These are phyloP conservation scores for Pocillopora verrucosa DNA, from an alignment of 64 coral and sea anemone species.

Conservation along the genomic window DNA sequence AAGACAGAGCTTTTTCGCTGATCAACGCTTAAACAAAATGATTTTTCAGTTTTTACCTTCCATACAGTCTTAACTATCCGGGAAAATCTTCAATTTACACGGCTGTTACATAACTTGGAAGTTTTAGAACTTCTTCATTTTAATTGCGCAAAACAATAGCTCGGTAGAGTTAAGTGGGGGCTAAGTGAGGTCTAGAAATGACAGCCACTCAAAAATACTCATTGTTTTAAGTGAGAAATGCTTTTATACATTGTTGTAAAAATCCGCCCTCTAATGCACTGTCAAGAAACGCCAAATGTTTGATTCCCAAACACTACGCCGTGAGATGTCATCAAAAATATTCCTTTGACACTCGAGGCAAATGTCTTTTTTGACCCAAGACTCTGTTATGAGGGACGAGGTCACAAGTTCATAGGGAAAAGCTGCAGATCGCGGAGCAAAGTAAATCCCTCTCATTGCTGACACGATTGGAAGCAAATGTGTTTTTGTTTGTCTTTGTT, in stretches of 20 bases:
- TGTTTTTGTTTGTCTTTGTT: background rate
- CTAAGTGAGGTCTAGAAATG: background rate
- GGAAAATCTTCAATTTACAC: background rate
- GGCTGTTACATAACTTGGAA: background rate
- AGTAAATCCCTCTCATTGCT: background rate
- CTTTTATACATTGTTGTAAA: slow-evolving; percentile 13
- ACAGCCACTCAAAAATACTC: background rate
- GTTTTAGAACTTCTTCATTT: background rate
- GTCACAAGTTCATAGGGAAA: background rate
- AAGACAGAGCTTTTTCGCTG: background rate
- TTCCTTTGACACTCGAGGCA: background rate
- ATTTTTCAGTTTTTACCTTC: background rate
- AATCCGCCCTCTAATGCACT: slow-evolving; percentile 4
- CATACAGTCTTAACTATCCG: background rate
- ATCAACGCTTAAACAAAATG: background rate
- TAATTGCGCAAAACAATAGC: background rate
- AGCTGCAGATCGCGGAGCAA: background rate
- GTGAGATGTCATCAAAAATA: background rate
- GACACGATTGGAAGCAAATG: background rate
- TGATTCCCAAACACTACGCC: slow-evolving; percentile 9
- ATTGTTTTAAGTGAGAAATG: slow-evolving; percentile 19
- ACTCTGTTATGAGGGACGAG: background rate
- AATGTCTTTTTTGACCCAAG: background rate
- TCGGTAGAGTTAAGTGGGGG: too few relatives aligned
- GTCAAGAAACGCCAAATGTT: slow-evolving; percentile 23